Base-by-base conservation (phyloP, 2,888 invertebrate genomes). In the Ormyrus pomaceus region DNA sequence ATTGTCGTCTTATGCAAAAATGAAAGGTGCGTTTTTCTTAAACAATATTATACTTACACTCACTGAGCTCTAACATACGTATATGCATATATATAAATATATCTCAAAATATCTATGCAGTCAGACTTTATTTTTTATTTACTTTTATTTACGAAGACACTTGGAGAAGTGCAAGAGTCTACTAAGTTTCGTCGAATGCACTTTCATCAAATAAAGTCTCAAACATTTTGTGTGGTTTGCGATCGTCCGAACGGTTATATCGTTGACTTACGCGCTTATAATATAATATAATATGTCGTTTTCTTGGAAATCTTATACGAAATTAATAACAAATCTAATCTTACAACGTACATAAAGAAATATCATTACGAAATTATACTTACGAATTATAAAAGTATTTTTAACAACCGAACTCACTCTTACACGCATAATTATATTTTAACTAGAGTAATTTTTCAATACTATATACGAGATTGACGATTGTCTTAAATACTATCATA, bases 61-160 rank as follows among this genome's bases (percentile, higher is more conserved):
- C 65, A 19, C 19, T 62, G 8, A 53, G 19, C 19, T 19, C 19
- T 19, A 19, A 19, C 19, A 19, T 19, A 59, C 71, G 55, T 46
- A 48, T 65, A 5, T 10, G 46, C 6, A 64, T 70, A 10, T 72
- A 34, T 55, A 61, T 64, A 73, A 62, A 69, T 73, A 55, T 58
- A 72, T 61, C 2, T 77, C 10, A 69, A 77, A 77, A 80, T 80
- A 77, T 34, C 59, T 56, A 58, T 55, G 58, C 53, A 53, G 10
- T 77, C 75, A 81, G 71, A 75, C 75, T 78, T 71, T 68, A 75
- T 56, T 75, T 71, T 61, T 72, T 50, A n/a, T 72, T 62, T 68
- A 72, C 62, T 50, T 19, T 45, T 7, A 10, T 13, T 74, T 46
- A 71, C 19, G 65, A 75, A 61, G 19, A 64, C 65, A 66, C 11